Evolutionary conservation across 2,113 vertebrate genomes (phyloP).

Genomic region (Actenoides hombroni): DNA sequence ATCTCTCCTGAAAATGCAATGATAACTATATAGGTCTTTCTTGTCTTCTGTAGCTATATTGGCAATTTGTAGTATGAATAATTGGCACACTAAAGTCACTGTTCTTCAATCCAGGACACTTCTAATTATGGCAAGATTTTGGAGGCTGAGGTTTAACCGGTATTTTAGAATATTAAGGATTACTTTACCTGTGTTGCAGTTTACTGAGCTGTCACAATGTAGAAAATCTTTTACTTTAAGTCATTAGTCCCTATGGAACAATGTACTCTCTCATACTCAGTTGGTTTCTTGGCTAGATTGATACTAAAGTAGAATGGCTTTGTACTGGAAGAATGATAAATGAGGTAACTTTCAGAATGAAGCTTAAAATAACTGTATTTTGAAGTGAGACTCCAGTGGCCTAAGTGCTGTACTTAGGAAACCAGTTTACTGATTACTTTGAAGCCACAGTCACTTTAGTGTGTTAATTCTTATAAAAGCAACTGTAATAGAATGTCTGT

Average conservation of each 20-base stretch:
- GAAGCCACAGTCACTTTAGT: not conserved
- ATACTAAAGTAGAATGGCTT: not conserved
- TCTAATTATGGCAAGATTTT: not conserved
- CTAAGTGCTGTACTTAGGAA: not conserved
- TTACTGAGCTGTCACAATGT: not conserved
- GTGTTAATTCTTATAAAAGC: not conserved
- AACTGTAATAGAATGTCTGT: not conserved
- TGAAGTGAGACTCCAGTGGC: not conserved
- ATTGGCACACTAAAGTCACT: not conserved
- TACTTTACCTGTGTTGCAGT: not conserved
- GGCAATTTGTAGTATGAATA: not conserved
- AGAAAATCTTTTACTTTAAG: not conserved
- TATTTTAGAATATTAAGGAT: not conserved
- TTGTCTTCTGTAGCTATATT: not conserved
- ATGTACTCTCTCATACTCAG: not conserved
- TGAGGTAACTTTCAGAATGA: not conserved
- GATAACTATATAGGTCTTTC: not conserved
- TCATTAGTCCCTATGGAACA: rapidly evolving
- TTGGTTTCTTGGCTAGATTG: not conserved
- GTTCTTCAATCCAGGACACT: not conserved
- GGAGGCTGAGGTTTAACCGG: not conserved
- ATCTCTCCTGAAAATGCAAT: not conserved
- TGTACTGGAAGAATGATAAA: not conserved
- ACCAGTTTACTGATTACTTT: not conserved
- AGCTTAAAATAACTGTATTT: not conserved